A percentile compares a stretch with the other conserved stretches of the same genome.
Evolutionary conservation across 2,113 vertebrate species (phyloP).

Genomic region (Mohoua ochrocephala): DNA sequence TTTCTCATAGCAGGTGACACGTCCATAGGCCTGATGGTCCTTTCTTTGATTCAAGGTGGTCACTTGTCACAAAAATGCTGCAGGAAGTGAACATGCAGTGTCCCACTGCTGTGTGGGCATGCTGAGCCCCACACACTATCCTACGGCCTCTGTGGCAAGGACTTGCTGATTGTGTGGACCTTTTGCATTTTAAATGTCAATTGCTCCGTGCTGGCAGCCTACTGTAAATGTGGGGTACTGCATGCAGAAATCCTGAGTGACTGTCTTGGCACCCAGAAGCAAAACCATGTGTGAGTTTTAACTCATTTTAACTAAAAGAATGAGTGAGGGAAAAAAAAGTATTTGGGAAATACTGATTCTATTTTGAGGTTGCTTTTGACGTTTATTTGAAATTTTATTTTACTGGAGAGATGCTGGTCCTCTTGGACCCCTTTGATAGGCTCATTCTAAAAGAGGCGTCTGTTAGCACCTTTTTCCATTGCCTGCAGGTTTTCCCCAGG

Average conservation of each 20-base stretch:
- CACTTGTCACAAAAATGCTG: neutral
- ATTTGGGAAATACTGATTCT: neutral
- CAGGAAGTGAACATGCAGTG: rapidly evolving
- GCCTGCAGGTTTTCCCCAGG: neutral
- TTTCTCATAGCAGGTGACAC: neutral
- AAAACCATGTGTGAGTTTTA: neutral
- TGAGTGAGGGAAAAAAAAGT: rapidly evolving
- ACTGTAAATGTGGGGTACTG: neutral
- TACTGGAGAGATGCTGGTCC: neutral
- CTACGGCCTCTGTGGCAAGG: neutral
- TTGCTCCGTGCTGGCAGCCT: neutral
- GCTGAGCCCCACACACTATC: neutral
- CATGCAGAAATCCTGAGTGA: neutral
- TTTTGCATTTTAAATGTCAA: neutral
- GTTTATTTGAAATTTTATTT: neutral
- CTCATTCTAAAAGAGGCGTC: neutral
- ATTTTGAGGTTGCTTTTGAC: neutral
- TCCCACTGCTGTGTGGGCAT: rapidly evolving
- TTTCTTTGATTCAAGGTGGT: neutral
- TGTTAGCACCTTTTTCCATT: neutral
- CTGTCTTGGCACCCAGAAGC: neutral
- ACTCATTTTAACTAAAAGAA: neutral
- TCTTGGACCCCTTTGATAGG: neutral
- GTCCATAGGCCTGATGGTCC: neutral
- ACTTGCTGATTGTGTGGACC: neutral